A percentile compares a stretch with the other conserved stretches of the same genome.
Conservation (phyloP, 2,113 vertebrate species). For the Sylvilagus bachmani region DNA sequence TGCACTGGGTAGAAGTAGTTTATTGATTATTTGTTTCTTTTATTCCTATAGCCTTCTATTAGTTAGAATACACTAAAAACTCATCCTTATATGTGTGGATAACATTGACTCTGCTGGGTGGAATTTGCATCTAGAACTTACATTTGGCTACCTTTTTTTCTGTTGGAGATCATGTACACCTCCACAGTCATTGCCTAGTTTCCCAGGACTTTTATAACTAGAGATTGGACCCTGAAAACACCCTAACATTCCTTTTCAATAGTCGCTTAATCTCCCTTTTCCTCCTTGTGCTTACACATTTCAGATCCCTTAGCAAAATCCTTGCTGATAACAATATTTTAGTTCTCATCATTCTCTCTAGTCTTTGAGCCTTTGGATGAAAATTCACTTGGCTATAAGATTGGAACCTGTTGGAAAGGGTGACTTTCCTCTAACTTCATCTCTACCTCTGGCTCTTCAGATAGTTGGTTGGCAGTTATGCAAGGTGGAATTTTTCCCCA, state of each 20-base stretch:
- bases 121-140: background rate
- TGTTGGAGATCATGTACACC: background rate
- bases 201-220: background rate
- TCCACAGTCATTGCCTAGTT: background rate
- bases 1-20: constrained; percentile 15
- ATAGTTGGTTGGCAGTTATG: background rate
- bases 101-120: constrained; percentile 36
- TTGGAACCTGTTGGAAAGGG: background rate
- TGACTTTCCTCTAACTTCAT: background rate
- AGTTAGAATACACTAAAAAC: background rate
- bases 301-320: constrained; percentile 36
- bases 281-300: constrained; percentile 48
- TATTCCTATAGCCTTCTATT: background rate
- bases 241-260: background rate
- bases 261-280: too few relatives aligned
- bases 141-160: background rate
- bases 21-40: background rate
- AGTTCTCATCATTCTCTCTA: constrained; percentile 21
- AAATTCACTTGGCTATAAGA: background rate
- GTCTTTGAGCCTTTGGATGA: background rate
- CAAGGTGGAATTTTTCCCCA: constrained; percentile 1
- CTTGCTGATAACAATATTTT: constrained; percentile 36
- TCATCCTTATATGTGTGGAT: background rate
- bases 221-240: background rate
- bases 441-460: background rate